phyloP scores from a whole-genome alignment of 2,888 invertebrate genomes.

The Mesorhabditis spiculigera region DNA sequence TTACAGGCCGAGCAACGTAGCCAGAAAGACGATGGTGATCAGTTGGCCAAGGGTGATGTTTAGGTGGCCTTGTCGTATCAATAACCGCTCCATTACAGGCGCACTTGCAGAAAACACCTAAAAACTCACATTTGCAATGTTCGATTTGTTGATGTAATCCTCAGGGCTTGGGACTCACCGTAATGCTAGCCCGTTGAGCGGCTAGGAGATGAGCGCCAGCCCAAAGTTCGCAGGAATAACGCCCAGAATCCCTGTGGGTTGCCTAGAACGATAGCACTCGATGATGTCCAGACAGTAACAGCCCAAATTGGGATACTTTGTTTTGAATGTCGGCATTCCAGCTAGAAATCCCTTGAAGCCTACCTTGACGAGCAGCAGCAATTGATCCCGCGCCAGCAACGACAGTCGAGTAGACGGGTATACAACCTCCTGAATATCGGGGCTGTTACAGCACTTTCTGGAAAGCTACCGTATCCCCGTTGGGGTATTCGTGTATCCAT shows the following conservation, averaged over 20 bases:
- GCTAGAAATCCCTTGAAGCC: not conserved
- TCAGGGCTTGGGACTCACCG: slow-evolving; percentile 8
- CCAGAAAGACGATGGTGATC: too few relatives aligned
- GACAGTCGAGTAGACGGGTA: not conserved
- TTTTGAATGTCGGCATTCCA: not conserved
- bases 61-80: too few relatives aligned
- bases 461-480: slow-evolving; percentile 16
- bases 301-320: not conserved
- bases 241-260: slow-evolving; percentile 23
- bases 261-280: slow-evolving; percentile 10
- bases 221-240: slow-evolving; percentile 37
- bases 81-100: too few relatives aligned
- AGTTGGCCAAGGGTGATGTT: too few relatives aligned
- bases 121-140: too few relatives aligned
- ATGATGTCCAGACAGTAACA: not conserved
- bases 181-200: slow-evolving; percentile 18
- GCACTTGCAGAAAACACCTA: too few relatives aligned
- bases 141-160: too few relatives aligned
- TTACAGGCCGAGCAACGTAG: too few relatives aligned
- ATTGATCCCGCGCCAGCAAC: not conserved
- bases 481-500: slow-evolving; percentile 15
- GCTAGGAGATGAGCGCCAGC: slow-evolving; percentile 25
- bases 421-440: slow-evolving; percentile 11
- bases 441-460: slow-evolving; percentile 10
- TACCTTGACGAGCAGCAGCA: not conserved